Evolutionary conservation across 2,113 vertebrate species (phyloP).

Genomic region (Salvelinus sp.): DNA sequence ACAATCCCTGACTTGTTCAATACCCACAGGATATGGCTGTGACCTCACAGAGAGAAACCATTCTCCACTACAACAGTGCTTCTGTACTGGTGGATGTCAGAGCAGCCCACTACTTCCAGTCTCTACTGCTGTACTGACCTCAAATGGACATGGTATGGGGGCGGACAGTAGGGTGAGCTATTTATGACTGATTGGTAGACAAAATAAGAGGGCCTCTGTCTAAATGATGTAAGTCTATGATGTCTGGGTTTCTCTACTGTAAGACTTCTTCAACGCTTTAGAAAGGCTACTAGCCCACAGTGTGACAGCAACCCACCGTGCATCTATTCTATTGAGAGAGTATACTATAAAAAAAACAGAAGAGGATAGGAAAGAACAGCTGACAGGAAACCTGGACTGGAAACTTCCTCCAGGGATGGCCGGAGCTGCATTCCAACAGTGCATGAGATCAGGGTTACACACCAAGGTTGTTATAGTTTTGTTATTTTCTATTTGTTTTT

Average conservation of each 20-base stretch:
- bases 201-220: too few relatives aligned
- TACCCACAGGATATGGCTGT: conserved; percentile 49
- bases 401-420: neutral
- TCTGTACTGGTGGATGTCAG: conserved; percentile 56
- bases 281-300: too few relatives aligned
- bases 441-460: neutral
- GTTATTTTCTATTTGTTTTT: too few relatives aligned
- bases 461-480: too few relatives aligned
- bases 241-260: too few relatives aligned
- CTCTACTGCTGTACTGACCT: neutral
- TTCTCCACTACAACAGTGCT: conserved; percentile 50
- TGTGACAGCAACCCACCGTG: neutral
- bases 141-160: neutral
- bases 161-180: neutral
- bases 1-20: conserved; percentile 58
- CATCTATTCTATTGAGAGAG: neutral
- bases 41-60: conserved; percentile 50
- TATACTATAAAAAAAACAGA: too few relatives aligned
- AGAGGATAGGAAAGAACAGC: neutral
- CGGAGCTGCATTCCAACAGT: neutral
- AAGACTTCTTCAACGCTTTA: too few relatives aligned
- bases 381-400: neutral
- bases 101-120: conserved; percentile 34
- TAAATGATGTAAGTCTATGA: too few relatives aligned
- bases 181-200: neutral